A percentile compares a stretch with the other conserved stretches of the same genome.
These are phyloP conservation scores for Vespertilio murinus DNA, from an alignment of 2,797 vertebrate genomes.

Conservation along the genomic window DNA sequence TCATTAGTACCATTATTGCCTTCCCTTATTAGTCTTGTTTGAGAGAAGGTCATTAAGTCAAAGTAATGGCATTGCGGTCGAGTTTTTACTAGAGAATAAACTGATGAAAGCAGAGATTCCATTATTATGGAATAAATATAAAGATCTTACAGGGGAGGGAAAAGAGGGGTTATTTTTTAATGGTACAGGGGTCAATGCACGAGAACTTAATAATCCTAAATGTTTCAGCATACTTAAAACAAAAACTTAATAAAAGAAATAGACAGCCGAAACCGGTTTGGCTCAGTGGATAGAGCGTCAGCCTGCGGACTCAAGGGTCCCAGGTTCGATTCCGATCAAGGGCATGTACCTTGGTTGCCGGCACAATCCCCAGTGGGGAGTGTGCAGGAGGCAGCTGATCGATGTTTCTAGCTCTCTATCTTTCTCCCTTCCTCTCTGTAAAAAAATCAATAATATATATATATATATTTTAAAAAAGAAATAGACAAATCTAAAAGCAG, in stretches of 20 bases:
- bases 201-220: neutral
- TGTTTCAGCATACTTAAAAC: slow-evolving; percentile 8
- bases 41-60: neutral
- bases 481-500: neutral
- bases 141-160: neutral
- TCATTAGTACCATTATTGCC: neutral
- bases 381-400: too few relatives aligned
- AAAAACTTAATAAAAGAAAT: neutral
- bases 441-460: too few relatives aligned
- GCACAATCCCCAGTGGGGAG: too few relatives aligned
- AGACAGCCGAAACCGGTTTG: neutral
- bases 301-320: too few relatives aligned
- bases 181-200: neutral
- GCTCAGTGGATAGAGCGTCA: too few relatives aligned
- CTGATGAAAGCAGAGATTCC: neutral
- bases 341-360: too few relatives aligned
- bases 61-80: neutral
- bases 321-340: too few relatives aligned
- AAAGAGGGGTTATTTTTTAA: neutral
- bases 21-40: neutral
- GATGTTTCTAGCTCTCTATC: too few relatives aligned
- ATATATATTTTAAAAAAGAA: neutral
- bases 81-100: neutral
- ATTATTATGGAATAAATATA: neutral
- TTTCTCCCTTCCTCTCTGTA: too few relatives aligned